Evolutionary conservation across 37 sponge, comb jelly and placozoan species (phyloP).

Genomic region (Beroe forskalii): DNA sequence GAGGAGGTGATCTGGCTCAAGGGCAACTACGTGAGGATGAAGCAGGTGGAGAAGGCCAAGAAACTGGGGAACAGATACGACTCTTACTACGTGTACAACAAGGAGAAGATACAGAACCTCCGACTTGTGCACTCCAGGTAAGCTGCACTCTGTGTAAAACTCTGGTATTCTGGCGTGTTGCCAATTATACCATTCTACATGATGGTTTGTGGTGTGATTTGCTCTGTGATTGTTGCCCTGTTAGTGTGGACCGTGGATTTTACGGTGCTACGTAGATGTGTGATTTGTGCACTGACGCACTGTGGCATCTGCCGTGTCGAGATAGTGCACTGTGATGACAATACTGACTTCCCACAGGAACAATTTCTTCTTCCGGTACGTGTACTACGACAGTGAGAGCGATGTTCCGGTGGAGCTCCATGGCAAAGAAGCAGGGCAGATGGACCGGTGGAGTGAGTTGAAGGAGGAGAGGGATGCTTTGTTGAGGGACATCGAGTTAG

Average conservation of each 20-base stretch:
- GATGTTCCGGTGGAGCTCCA: constrained; percentile 21
- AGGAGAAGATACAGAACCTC: neutral
- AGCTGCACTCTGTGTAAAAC: no score
- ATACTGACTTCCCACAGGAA: no score
- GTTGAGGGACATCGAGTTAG: constrained; percentile 25
- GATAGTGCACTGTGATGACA: no score
- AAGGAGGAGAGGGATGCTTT: constrained; percentile 36
- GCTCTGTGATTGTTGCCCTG: no score
- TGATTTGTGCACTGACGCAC: no score
- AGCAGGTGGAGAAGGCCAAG: constrained; percentile 1
- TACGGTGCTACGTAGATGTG: no score
- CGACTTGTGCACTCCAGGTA: neutral
- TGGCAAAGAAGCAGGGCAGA: constrained; percentile 29
- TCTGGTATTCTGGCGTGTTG: no score
- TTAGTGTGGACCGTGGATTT: no score
- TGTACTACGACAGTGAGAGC: constrained; percentile 43
- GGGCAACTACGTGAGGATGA: constrained; percentile 39
- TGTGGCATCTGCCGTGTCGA: no score
- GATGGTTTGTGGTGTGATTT: no score
- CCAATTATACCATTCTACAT: no score
- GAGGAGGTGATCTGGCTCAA: constrained; percentile 58
- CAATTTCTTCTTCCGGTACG: constrained; percentile 24
- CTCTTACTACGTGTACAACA: constrained; percentile 43
- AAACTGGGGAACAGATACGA: constrained; percentile 44
- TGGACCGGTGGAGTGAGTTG: constrained; percentile 50